Conservation (phyloP, 2,888 invertebrate species). For the Bembecia ichneumoniformis region DNA sequence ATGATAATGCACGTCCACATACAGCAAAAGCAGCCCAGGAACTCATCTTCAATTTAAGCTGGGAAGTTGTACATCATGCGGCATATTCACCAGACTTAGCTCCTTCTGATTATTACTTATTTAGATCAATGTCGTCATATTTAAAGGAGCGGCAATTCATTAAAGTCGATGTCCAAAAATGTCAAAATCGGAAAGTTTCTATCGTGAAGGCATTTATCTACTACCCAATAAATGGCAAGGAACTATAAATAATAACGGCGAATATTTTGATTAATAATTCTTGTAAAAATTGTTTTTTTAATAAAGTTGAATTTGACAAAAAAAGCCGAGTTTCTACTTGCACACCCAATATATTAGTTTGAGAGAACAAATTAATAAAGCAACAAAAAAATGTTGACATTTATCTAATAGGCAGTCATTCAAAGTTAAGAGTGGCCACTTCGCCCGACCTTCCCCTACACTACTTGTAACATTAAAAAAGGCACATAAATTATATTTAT, state of each 20-base stretch:
- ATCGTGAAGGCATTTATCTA: slow-evolving; percentile 1
- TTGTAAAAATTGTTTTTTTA: neutral
- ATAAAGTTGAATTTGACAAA: neutral
- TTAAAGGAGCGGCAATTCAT: neutral
- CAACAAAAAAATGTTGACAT: too few species aligned
- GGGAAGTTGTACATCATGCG: slow-evolving; percentile 3
- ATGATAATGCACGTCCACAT: slow-evolving; percentile 11
- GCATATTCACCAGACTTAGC: too few species aligned
- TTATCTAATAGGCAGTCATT: too few species aligned
- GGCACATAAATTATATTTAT: too few species aligned
- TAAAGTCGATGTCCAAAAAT: slow-evolving; percentile 1
- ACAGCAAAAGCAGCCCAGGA: slow-evolving; percentile 2
- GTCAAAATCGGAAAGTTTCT: neutral
- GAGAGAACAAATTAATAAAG: too few species aligned
- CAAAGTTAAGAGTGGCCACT: too few species aligned
- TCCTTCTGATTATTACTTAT: slow-evolving; percentile 1
- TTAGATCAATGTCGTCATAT: slow-evolving; percentile 1
- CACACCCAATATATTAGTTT: too few species aligned
- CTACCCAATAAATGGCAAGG: neutral
- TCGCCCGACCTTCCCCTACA: too few species aligned
- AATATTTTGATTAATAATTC: slow-evolving; percentile 1
- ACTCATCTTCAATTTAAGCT: slow-evolving; percentile 1
- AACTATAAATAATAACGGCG: slow-evolving; percentile 1
- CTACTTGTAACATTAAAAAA: too few species aligned
- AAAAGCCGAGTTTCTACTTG: neutral